These are phyloP conservation scores for Caenorhabditis brenneri DNA, from an alignment of 1,140 invertebrate species.

Conservation along the genomic window DNA sequence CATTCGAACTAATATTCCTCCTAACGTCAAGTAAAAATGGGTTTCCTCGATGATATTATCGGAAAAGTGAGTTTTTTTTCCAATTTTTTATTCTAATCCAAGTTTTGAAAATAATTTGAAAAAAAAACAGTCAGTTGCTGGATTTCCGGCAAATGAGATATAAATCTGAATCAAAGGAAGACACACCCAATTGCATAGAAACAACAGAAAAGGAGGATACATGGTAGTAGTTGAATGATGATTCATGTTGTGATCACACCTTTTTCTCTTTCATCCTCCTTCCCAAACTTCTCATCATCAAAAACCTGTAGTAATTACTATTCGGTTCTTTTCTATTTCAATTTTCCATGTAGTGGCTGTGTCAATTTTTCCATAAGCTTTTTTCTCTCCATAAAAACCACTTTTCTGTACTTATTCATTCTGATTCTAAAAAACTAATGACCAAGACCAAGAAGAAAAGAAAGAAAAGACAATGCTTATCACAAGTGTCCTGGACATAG, in stretches of 20 bases:
- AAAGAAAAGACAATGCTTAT: neutral
- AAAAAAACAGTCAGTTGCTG: neutral
- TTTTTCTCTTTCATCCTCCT: neutral
- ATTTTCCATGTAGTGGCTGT: no score
- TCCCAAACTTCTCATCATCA: conserved; percentile 31
- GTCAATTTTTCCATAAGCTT: neutral
- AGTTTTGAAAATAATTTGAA: neutral
- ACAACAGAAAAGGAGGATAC: neutral
- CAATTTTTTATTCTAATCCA: neutral
- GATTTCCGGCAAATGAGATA: no score
- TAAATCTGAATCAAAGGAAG: neutral
- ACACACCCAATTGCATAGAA: conserved; percentile 37
- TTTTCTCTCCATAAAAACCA: neutral
- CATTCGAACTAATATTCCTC: conserved; percentile 2
- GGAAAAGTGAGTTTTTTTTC: neutral
- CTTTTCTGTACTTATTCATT: neutral
- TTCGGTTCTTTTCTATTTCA: conserved; percentile 2
- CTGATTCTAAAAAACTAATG: neutral
- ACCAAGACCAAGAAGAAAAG: neutral
- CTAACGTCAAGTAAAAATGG: neutral
- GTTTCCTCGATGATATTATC: neutral
- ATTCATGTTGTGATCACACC: conserved; percentile 37
- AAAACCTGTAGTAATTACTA: conserved; percentile 42
- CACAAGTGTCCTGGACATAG: neutral
- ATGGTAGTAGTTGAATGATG: conserved; percentile 2